Evolutionary conservation across 2,797 vertebrate genomes (phyloP), one percentile per base, ranked within the genome.

Genomic region (Synanceia verrucosa): DNA sequence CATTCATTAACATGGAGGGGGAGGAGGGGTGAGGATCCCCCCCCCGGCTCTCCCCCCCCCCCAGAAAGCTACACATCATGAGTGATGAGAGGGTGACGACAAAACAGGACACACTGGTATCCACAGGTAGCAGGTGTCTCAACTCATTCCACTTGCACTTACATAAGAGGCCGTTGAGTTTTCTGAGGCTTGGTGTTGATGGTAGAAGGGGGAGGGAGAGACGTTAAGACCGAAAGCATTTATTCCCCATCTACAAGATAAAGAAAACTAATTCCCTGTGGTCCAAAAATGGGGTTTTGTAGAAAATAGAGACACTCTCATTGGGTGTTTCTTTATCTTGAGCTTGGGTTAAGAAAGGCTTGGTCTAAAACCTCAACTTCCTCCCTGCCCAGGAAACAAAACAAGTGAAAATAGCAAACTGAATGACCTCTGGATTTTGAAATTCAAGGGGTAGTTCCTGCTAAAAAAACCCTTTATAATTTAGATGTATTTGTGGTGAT

Each of bases 41-140:
- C 23, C 59, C 60, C 75, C 64, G 21, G 14, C 34, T 51, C 53
- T 53, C 56, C 74, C 76, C 78, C 62, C 79, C 71, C 76, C 39
- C 4, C 70, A 90, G 91, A 93, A 91, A 93, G 90, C 90, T 89
- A 91, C 87, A 84, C 66, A 84, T 21, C 52, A 78, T 57, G 65
- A 70, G 56, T 73, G 71, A 81, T 65, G 79, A 70, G 78, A 72
- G 75, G 70, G 78, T 16, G 58, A 82, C 76, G 73, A 85, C 86
- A 86, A 72, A 81, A 78, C 7, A 33, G 60, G 89, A 88, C 88
- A 88, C 81, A 1, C 80, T 84, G 83, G 66, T 90, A 89, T 90
- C 90, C 86, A 89, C 81, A 84, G 88, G 89, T 76, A 90, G 70
- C 88, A 87, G 81, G 76, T 76, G 86, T 84, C 85, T 37, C 75